These are phyloP conservation scores for Indicator indicator DNA, from an alignment of 2,113 vertebrate genomes.

Conservation along the genomic window DNA sequence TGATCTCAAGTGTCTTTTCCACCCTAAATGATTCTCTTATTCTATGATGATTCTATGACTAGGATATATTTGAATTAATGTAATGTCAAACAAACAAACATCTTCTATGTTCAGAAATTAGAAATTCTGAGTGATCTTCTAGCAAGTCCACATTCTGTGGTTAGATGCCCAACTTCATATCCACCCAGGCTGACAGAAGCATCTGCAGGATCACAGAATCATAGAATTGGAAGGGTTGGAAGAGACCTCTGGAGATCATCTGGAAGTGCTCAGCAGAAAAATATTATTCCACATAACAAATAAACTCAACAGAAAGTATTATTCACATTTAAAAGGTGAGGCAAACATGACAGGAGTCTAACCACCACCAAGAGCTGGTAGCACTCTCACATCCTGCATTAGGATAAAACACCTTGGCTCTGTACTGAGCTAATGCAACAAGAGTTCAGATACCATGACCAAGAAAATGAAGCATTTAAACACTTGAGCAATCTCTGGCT, in stretches of 20 bases:
- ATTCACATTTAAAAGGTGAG: background rate
- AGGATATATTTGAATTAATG: background rate
- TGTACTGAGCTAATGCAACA: background rate
- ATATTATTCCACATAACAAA: too few relatives aligned
- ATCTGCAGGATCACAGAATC: background rate
- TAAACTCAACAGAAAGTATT: background rate
- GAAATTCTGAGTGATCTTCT: background rate
- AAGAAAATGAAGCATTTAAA: background rate
- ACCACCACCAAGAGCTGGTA: background rate
- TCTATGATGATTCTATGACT: background rate
- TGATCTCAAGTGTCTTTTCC: too few relatives aligned
- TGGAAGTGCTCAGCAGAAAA: too few relatives aligned
- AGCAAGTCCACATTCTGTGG: background rate
- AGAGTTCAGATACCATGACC: background rate
- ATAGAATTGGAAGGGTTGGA: too few relatives aligned
- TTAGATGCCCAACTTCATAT: background rate
- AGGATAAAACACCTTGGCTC: accelerated
- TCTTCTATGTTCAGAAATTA: background rate
- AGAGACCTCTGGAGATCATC: too few relatives aligned
- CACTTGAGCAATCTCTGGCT: background rate
- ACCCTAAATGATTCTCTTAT: too few relatives aligned
- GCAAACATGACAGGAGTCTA: background rate
- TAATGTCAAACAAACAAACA: background rate
- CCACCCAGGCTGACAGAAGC: background rate
- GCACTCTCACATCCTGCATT: background rate